A percentile compares a stretch with the other conserved stretches of the same genome.
These are phyloP conservation scores for Tribolium castaneum DNA, from an alignment of 1,140 invertebrate genomes.

Conservation along the genomic window DNA sequence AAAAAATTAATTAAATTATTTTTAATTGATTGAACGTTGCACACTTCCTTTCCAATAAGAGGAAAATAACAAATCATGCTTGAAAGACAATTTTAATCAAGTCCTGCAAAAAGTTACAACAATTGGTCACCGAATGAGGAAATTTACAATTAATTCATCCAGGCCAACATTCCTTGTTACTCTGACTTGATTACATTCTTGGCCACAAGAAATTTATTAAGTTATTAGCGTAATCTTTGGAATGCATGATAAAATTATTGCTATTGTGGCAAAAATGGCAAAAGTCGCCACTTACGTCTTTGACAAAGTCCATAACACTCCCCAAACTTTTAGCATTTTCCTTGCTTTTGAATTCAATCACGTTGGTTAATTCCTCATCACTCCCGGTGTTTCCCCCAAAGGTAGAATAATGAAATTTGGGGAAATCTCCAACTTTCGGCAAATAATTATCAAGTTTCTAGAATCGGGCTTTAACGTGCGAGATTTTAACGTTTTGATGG, in stretches of 20 bases:
- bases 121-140: neutral
- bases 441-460: constrained; percentile 48
- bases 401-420: constrained; percentile 42
- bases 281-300: neutral
- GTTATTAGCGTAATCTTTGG: neutral
- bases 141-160: neutral
- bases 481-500: neutral
- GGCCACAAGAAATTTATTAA: neutral
- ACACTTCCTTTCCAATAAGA: neutral
- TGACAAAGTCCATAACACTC: neutral
- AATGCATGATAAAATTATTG: neutral
- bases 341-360: constrained; percentile 11
- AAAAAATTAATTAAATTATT: neutral
- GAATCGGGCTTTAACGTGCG: neutral
- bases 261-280: neutral
- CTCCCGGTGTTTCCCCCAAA: neutral
- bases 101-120: neutral
- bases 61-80: neutral
- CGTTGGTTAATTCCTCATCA: neutral
- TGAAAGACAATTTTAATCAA: neutral
- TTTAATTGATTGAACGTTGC: neutral
- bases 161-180: neutral
- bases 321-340: neutral
- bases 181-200: neutral
- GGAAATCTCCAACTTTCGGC: constrained; percentile 42